Evolutionary conservation across 2,113 vertebrate genomes (phyloP), one percentile per base, ranked within the genome.

Genomic region (Chelonoidis abingdonii): DNA sequence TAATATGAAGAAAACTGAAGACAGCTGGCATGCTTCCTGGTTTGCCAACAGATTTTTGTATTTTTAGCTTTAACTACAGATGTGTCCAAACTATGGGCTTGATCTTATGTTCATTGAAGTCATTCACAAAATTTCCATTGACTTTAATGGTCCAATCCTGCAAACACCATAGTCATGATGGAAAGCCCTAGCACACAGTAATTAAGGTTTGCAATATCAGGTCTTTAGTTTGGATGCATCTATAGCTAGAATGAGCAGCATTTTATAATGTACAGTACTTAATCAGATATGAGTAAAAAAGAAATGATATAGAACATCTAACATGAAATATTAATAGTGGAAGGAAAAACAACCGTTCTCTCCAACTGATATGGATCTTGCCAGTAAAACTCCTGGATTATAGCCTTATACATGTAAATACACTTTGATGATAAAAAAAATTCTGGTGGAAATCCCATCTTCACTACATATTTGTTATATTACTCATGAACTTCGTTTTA

Each of bases 401-500:
- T 59, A 62, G 85, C 25, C 5, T 83, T 47, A 57, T 75, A 19
- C 9, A n/a, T 62, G 76, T 59, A 87, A 95, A 52, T 31, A 91
- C 3, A 3, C 6, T 57, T 5, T 52, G 88, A 27, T 1, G 6
- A 53, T 57, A 78, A 84, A 84, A 10, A 65, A n/a, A 27, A 93
- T 93, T 44, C 27, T 25, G 11, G 49, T 86, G 57, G 38, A 94
- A 97, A 93, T 16, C 22, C 4, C 14, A 50, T 87, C 35, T 94
- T 87, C 35, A 78, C 13, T 41, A 94, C 80, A 19, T 49, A 57
- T 5, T 75, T 62, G 13, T 91, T 50, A 83, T 9, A 6, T 49
- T 91, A 53, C 72, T 89, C 35, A 41, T n/a, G 49, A 83, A 12
- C 49, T 80, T 50, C 57, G 38, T 44, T 83, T 35, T 52, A 83